phyloP scores from a whole-genome alignment of 2,113 vertebrate species.

The Mus pahari region DNA sequence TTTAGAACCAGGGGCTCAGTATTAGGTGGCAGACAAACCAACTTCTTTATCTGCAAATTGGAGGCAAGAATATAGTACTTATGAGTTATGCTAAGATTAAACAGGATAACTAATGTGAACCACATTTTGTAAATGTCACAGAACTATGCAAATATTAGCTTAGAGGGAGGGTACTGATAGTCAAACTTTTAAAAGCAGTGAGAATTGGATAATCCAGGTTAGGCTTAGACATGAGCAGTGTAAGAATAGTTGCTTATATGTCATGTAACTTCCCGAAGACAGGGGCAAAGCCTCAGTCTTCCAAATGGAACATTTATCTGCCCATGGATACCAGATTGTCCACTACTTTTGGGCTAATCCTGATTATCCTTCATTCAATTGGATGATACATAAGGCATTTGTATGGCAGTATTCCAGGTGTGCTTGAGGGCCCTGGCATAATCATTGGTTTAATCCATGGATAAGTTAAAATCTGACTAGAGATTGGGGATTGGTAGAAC shows the following conservation, averaged over 20 bases:
- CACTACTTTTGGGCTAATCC: background rate
- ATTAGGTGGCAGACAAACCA: background rate
- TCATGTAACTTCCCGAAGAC: background rate
- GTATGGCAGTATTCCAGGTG: background rate
- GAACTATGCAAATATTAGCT: background rate
- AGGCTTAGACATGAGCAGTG: no score
- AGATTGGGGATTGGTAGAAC: background rate
- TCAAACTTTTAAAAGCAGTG: conserved; percentile 19
- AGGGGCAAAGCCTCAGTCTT: background rate
- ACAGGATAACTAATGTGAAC: background rate
- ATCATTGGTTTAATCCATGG: background rate
- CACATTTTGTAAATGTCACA: background rate
- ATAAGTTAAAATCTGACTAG: background rate
- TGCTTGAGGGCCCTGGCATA: background rate
- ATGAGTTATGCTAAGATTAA: conserved; percentile 11
- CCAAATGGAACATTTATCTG: background rate
- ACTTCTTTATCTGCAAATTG: conserved; percentile 5
- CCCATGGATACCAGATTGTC: background rate
- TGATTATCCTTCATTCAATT: background rate
- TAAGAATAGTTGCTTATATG: background rate
- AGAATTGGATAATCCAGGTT: background rate
- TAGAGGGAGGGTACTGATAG: background rate
- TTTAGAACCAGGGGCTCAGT: background rate
- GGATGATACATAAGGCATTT: background rate
- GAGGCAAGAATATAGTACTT: background rate